Evolutionary conservation across 2,113 vertebrate species (phyloP), one percentile per base, ranked within the genome.

Genomic region (Melanotaenia duboulayi): DNA sequence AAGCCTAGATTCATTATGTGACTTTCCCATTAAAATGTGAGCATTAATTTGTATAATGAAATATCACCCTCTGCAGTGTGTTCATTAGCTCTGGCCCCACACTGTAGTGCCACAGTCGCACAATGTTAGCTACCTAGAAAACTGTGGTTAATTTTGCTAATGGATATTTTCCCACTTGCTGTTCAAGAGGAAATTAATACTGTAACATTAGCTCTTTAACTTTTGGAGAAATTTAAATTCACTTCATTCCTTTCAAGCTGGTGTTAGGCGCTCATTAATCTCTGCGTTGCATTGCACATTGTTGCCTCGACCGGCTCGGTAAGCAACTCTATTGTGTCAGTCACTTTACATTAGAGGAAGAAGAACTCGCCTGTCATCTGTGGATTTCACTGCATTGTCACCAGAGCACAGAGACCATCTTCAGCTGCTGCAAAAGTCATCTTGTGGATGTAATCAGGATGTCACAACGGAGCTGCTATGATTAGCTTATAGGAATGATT

Each of bases 11-110:
- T 99, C 98, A 99, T 99, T 98, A 98, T 97, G 97, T 98, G 98
- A 99, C 98, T 99, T 98, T 97, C 97, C 98, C 97, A 99, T 99
- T 99, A 99, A 98, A 99, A 98, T 98, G 98, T 98, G 98, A 99
- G 98, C 98, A 97, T 99, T 99, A 98, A 99, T 99, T 99, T 99
- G 97, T 99, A 97, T 99, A 98, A 99, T 99, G 98, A 99, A 99
- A 99, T 99, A 99, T 99, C 97, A 97, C 97, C 97, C 97, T 96
- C 97, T 97, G 96, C 97, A 97, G 97, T 95, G 97, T 96, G 96
- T 98, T 99, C 97, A 99, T 99, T 98, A 99, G 96, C 96, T 95
- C 95, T 96, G 97, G 97, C 96, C 97, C 95, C 96, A 96, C 96
- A 96, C 97, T 96, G 96, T 96, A 98, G 87, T 84, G 42, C 87